These are phyloP conservation scores for Phyllopteryx taeniolatus DNA, from an alignment of 2,113 vertebrate genomes.

Conservation along the genomic window DNA sequence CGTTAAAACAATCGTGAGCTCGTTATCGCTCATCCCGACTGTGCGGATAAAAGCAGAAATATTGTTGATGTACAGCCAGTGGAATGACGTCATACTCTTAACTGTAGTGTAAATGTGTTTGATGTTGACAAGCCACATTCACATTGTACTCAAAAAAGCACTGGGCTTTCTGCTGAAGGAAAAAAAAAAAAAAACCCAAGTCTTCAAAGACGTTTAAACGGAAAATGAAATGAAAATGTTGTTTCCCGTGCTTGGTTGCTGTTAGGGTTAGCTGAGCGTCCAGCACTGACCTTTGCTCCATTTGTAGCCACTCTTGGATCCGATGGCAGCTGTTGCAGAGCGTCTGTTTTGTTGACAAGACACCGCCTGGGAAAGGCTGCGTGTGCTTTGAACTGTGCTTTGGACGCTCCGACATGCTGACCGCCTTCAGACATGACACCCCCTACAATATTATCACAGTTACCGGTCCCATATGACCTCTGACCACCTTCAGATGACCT, in stretches of 20 bases:
- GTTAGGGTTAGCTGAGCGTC: constrained; percentile 12
- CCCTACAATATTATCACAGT: not conserved
- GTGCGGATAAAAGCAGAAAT: not conserved
- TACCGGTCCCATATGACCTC: not conserved
- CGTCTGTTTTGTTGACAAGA: constrained; percentile 49
- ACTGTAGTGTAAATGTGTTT: not conserved
- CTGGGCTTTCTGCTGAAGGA: not conserved
- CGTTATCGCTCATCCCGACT: not conserved
- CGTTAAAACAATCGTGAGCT: not conserved
- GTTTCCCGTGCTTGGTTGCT: not conserved
- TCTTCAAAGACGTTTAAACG: not conserved
- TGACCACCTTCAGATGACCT: not conserved
- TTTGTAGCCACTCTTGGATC: constrained; percentile 34
- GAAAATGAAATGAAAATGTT: too few relatives aligned
- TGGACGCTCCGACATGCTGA: not conserved
- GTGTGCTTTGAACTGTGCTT: not conserved
- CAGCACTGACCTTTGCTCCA: constrained; percentile 63
- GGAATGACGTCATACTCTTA: not conserved
- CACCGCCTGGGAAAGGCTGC: constrained; percentile 18
- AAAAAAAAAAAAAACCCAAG: too few relatives aligned
- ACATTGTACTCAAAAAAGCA: too few relatives aligned
- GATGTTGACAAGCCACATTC: not conserved
- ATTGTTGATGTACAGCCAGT: not conserved
- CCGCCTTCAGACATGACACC: too few relatives aligned
- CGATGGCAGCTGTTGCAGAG: constrained; percentile 52